Base-by-base conservation (phyloP, 2,113 vertebrate species). In the Amazona guildingii region DNA sequence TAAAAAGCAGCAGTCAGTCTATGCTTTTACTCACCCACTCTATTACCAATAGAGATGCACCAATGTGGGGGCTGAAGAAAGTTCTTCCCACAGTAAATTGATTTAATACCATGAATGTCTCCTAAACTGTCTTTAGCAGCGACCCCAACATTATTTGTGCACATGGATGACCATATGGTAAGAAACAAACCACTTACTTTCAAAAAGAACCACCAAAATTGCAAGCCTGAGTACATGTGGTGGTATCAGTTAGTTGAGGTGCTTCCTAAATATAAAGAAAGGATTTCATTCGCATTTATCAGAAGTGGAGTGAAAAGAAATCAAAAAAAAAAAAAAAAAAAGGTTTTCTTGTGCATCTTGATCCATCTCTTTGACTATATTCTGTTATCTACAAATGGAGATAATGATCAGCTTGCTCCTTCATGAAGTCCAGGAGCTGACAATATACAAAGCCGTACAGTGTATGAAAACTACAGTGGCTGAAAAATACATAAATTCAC, bases 51-150 rank as follows among this genome's bases (percentile, higher is more conserved):
- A 15, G 41, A 59, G 10, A 41, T 67, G 23, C 35, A 73, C 14
- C 74, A 35, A 0, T 12, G 11, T 2, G 13, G 54, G n/a, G 14
- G 6, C 1, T 72, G 43, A 80, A 59, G 44, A 81, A 86, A 92
- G 14, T 13, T 10, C 59, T 89, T 91, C 9, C 27, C 27, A 55
- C 48, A 43, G 3, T 9, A 48, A 62, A 83, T 41, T 3, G 54
- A 57, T 79, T 4, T 41, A 17, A 41, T 25, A 48, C 13, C 27
- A 27, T 17, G 18, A 43, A 28, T n/a, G 12, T 78, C 51, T 88
- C 51, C 19, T 46, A 33, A 90, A 51, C 21, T 66, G 19, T 41
- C 17, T 61, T 88, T 35, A 41, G 16, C 0, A 0, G 13, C 33
- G 29, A 39, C 7, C 9, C 19, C 14, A 31, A 8, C 14, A 5